Base-by-base conservation (phyloP, 2,113 vertebrate species). In the Brachypodius melanocephalos region DNA sequence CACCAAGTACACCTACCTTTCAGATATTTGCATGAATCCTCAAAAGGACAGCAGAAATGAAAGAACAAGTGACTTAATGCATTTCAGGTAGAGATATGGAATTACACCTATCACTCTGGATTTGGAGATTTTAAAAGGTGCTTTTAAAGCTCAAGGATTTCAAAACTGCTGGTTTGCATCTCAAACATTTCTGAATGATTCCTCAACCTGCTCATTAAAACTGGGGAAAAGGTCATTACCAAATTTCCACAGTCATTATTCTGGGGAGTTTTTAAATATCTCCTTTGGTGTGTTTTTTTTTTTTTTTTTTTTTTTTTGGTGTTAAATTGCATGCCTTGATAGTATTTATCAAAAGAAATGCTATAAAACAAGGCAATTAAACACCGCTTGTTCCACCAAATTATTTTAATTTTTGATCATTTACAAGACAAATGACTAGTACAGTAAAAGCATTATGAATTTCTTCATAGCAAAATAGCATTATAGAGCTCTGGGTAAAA, bases 31-130 rank as follows among this genome's bases (percentile, higher is more conserved):
- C 87, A 96, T 31, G 85, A 96, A 89, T 98, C 98, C 98, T 98
- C 97, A 97, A 69, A 94, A 87, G 92, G 97, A 95, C 86, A 97
- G 98, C 98, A 98, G 96, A 88, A 98, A 98, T 78, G 66, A 96
- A 97, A 97, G 94, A 96, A 95, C 68, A 97, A 94, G 42, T 38
- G 57, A 94, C 92, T 95, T 92, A 93, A 88, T 97, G 96, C n/a
- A 90, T 91, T 93, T 95, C 88, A 89, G 66, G 22, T 51, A 95
- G 2, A 82, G 42, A 85, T 34, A 85, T 0, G 6, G 71, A 95
- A 71, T 88, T 75, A 93, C 49, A 93, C 29, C 1, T 1, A 91
- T 62, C 76, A 88, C 31, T 86, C 61, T 72, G 49, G 28, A 95
- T 91, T 93, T 83, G 83, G 46, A 90, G 43, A 84, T 51, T 74